Percentiles rank a stretch among this genome's conserved stretches.
Conservation (phyloP, 2,888 invertebrate species). For the Tenthredo notha region DNA sequence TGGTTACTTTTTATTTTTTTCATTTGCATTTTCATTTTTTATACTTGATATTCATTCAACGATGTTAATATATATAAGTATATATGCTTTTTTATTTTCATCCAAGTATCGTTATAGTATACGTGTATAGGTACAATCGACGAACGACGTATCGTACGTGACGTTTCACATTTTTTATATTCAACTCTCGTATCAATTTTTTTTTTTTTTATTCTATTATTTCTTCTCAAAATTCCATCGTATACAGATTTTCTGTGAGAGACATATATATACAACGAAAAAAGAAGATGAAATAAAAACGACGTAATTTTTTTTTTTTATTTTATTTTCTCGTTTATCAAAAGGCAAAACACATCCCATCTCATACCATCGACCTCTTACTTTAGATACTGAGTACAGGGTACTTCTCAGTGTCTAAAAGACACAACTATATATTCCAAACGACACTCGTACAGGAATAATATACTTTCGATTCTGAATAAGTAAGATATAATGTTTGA, state of each 20-base stretch:
- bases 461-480: conserved; percentile 26
- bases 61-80: background rate
- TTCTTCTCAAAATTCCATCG: background rate
- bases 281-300: background rate
- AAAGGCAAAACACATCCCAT: background rate
- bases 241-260: background rate
- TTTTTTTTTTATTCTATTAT: background rate
- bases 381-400: too few relatives aligned
- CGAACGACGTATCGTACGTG: background rate
- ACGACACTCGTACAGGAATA: background rate
- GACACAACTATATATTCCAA: background rate
- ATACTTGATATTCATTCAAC: too few relatives aligned
- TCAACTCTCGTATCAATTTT: background rate
- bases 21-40: too few relatives aligned
- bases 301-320: background rate
- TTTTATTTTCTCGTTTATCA: background rate
- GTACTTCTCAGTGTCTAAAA: background rate
- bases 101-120: too few relatives aligned
- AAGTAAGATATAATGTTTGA: background rate
- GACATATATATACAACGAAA: too few relatives aligned
- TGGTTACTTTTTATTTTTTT: too few relatives aligned
- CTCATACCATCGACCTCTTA: background rate
- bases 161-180: background rate
- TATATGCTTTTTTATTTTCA: background rate
- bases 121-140: too few relatives aligned